Percentiles rank a stretch among this genome's conserved stretches.
These are phyloP conservation scores for Adelognathus sp. DNA, from an alignment of 2,888 invertebrate genomes.

Conservation along the genomic window DNA sequence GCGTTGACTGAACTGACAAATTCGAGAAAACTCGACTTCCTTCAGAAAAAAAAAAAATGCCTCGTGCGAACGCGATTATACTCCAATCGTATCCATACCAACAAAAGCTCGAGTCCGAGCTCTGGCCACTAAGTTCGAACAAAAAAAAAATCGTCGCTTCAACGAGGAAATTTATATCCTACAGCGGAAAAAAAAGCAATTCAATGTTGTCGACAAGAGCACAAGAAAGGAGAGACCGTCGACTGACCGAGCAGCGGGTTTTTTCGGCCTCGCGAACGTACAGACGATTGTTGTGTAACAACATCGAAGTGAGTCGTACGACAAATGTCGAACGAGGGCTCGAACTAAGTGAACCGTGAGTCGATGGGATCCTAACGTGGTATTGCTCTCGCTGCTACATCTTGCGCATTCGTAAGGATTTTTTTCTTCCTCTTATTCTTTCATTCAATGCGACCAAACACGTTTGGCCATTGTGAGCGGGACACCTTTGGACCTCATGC, in stretches of 20 bases:
- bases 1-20: background rate
- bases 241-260: conserved; percentile 43
- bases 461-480: conserved; percentile 63
- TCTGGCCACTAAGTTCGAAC: conserved; percentile 26
- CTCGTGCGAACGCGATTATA: conserved; percentile 21
- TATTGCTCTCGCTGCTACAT: conserved; percentile 50
- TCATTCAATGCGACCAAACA: conserved; percentile 53
- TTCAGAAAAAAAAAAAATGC: conserved; percentile 10
- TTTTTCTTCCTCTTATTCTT: too few relatives aligned
- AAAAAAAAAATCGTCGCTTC: conserved; percentile 24
- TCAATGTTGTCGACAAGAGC: conserved; percentile 8
- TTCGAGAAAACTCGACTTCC: background rate
- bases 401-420: conserved; percentile 63
- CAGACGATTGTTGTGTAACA: conserved; percentile 77
- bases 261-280: conserved; percentile 41
- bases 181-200: background rate
- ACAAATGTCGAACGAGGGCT: conserved; percentile 79
- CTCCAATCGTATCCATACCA: background rate
- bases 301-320: conserved; percentile 78
- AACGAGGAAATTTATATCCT: conserved; percentile 33
- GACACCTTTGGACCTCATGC: conserved; percentile 80
- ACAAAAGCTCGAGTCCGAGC: conserved; percentile 27
- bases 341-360: conserved; percentile 80
- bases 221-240: conserved; percentile 31
- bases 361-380: conserved; percentile 69